These are phyloP conservation scores for Heliconius nattereri DNA, from an alignment of 1,140 invertebrate genomes.

Conservation along the genomic window DNA sequence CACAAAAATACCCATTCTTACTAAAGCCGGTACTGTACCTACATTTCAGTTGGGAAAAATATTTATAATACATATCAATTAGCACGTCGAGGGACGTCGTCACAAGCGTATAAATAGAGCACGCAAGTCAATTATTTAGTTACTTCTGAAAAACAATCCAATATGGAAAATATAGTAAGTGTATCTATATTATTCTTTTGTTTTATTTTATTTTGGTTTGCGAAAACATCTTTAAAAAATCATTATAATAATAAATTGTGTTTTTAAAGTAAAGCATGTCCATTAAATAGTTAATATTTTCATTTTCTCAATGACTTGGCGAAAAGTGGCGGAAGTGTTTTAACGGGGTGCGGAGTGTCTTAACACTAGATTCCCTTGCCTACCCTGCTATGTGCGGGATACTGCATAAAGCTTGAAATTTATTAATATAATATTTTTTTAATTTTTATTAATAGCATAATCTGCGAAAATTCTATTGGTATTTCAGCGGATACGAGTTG, in stretches of 20 bases:
- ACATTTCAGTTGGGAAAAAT: slow-evolving; percentile 22
- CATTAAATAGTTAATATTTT: too few relatives aligned
- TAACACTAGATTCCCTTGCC: too few relatives aligned
- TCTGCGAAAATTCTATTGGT: background rate
- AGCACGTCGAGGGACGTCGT: slow-evolving; percentile 22
- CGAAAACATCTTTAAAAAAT: too few relatives aligned
- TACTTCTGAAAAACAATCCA: slow-evolving; percentile 20
- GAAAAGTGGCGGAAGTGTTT: too few relatives aligned
- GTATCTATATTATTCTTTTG: background rate
- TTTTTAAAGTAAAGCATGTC: too few relatives aligned
- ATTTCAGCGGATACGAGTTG: background rate
- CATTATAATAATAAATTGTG: too few relatives aligned
- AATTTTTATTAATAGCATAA: background rate
- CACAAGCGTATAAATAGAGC: slow-evolving; percentile 23
- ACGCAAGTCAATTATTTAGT: slow-evolving; percentile 13
- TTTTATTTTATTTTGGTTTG: background rate
- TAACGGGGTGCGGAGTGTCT: too few relatives aligned
- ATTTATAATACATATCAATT: slow-evolving; percentile 34
- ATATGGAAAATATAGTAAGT: slow-evolving; percentile 35
- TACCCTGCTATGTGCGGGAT: too few relatives aligned
- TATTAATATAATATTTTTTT: too few relatives aligned
- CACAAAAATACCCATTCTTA: background rate
- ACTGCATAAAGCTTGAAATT: too few relatives aligned
- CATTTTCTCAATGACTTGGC: too few relatives aligned
- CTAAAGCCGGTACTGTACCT: slow-evolving; percentile 12